Evolutionary conservation across 1,140 invertebrate species (phyloP).

Genomic region (Drosophila dunni): DNA sequence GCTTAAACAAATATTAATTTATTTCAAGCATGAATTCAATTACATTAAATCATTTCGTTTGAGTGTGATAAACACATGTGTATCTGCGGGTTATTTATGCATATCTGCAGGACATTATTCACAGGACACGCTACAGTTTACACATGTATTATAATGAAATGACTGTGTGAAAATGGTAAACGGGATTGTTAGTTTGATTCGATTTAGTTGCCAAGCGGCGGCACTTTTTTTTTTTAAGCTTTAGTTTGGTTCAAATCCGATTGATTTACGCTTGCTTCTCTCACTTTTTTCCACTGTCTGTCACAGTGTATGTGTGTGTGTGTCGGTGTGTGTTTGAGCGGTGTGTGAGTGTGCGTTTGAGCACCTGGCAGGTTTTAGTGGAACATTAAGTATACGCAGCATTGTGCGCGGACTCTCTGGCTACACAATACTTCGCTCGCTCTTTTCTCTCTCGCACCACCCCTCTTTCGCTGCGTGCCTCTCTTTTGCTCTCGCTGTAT

Average conservation of each 20-base stretch:
- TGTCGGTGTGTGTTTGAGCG: slow-evolving; percentile 6
- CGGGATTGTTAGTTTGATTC: slow-evolving; percentile 2
- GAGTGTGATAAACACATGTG: no score
- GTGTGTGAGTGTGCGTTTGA: slow-evolving; percentile 21
- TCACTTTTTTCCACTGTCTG: slow-evolving; percentile 5
- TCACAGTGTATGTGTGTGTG: neutral
- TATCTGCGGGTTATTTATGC: neutral
- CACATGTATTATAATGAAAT: neutral
- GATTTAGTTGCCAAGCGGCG: slow-evolving; percentile 25
- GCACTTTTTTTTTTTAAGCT: neutral
- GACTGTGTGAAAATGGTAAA: neutral
- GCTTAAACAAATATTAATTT: no score
- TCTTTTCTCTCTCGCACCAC: neutral
- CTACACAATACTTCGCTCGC: slow-evolving; percentile 19
- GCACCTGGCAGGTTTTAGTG: slow-evolving; percentile 44
- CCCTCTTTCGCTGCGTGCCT: neutral
- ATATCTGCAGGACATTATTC: neutral
- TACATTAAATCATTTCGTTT: no score
- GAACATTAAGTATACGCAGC: slow-evolving; percentile 52
- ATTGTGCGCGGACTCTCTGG: slow-evolving; percentile 41
- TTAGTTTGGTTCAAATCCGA: slow-evolving; percentile 31
- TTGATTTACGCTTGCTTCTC: slow-evolving; percentile 35
- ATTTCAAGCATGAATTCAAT: no score
- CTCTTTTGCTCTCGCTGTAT: neutral
- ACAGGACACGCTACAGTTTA: neutral